Evolutionary conservation across 2,797 vertebrate species (phyloP).

Genomic region (Petrocephalus sullivani): DNA sequence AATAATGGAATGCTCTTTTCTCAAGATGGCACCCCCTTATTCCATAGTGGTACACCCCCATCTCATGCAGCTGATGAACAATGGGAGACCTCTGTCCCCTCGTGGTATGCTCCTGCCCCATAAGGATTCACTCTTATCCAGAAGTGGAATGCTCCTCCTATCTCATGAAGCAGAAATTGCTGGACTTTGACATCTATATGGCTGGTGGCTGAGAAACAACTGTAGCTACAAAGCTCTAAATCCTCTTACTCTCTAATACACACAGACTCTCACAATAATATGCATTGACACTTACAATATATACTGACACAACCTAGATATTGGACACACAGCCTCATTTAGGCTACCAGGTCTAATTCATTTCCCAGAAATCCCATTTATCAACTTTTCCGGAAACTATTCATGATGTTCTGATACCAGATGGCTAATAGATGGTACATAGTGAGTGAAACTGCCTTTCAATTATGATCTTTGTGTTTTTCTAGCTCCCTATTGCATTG

Average conservation of each 20-base stretch:
- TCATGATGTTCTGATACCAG: neutral
- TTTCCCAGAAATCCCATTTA: neutral
- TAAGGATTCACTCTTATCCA: neutral
- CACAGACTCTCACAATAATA: neutral
- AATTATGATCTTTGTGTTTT: neutral
- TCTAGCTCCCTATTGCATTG: neutral
- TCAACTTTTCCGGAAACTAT: neutral
- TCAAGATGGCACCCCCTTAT: neutral
- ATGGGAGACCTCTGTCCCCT: neutral
- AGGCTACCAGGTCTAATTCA: neutral
- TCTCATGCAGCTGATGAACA: neutral
- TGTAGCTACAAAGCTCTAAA: conserved; percentile 64
- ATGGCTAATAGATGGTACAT: neutral
- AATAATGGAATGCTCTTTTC: neutral
- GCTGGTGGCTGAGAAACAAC: conserved; percentile 41
- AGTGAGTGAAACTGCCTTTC: neutral
- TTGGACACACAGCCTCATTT: neutral
- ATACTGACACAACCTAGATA: neutral
- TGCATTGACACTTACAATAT: neutral
- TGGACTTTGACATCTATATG: neutral
- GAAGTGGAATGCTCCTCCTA: neutral
- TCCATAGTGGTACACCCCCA: neutral
- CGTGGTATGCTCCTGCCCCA: neutral
- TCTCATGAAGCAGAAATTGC: neutral
- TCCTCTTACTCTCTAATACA: conserved; percentile 57